Base-by-base conservation (phyloP, 2,113 vertebrate species). In the Alexandromys fortis region DNA sequence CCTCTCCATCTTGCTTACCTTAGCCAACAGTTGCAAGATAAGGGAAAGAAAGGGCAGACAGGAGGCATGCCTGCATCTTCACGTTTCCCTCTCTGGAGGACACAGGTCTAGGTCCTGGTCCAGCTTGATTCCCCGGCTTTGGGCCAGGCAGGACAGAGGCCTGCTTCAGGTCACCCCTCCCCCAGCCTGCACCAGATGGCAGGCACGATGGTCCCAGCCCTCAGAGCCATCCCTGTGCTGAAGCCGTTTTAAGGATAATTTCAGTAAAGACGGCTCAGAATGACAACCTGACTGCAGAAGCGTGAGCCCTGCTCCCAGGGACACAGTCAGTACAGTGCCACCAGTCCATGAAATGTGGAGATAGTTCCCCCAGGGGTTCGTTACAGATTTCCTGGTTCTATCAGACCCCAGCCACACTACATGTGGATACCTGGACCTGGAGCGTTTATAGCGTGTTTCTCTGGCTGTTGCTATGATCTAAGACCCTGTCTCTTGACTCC, bases 41-140 rank as follows among this genome's bases (percentile, higher is more conserved):
- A 17, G 12, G 22, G 22, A 47, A 67, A 47, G 0, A 0, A 78
- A 73, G 24, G 33, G 49, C 19, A 38, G n/a, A 35, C 13, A 26
- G 88, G 81, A 47, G 52, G 45, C 77, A 3, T 16, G 24, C 55
- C 6, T 4, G 1, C 63, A 33, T 75, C 33, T 47, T 68, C 67
- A 35, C 68, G 7, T 75, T 65, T 58, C 83, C n/a, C 33, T 35
- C 19, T 42, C 82, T 24, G 6, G 38, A 42, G 76, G 63, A 35
- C 0, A 0, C 45, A 63, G n/a, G 17, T 0, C 22, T 13, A 68
- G 5, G 16, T 33, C 35, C 12, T 0, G 6, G 86, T 30, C 21
- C 70, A 21, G 85, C 65, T n/a, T 28, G 42, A n/a, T n/a, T 79
- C 33, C 12, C 35, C 7, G n/a, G 0, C 8, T 61, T 75, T 19